Base-by-base conservation (phyloP, 2,113 vertebrate genomes). In the Uria aalge region DNA sequence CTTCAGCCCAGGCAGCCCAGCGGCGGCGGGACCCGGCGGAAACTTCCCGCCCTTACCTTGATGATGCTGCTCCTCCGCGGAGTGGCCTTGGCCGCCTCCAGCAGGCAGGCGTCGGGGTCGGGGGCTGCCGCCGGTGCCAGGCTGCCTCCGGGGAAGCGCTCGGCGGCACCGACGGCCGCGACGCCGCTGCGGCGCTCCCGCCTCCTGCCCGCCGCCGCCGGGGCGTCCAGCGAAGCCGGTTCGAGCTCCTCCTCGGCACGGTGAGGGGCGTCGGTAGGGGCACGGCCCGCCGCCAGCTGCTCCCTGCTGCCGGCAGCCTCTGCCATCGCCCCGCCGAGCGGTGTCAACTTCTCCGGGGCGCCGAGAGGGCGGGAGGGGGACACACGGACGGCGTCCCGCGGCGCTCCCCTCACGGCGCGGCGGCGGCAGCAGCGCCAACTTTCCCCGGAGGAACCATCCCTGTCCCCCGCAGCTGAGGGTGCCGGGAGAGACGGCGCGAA, bases 61-160 rank as follows among this genome's bases (percentile, higher is more conserved):
- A 99, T 99, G 96, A 99, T 99, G 97, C 99, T 99, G 98, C 99
- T 99, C 79, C 99, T 98, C 50, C 99, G 97, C 5, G 99, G 99
- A 40, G 99, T 98, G 23, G 98, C 98, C 87, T 98, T 99, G 86
- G 98, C 98, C 6, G 99, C 97, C 80, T 99, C 99, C 97, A 98
- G 78, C 36, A 98, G 89, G 21, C 98, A 96, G 12, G 98, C 97
- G 87, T 99, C 98, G 56, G 97, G 80, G 62, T 99, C 99, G 2
- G 96, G 13, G 19, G 98, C 97, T 79, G 96, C 66, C 4, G 57
- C 22, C 5, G 67, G 50, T 30, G 8, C 92, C 57, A 80, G 59
- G 90, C 27, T 77, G 55, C 84, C 32, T 3, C 90, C 68, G 4
- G 90, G 90, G 26, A 94, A 92, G 73, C 96, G 96, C 68, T 97